Evolutionary conservation across 2,113 vertebrate species (phyloP), one percentile per base, ranked within the genome.

Genomic region (Petroica traversi): DNA sequence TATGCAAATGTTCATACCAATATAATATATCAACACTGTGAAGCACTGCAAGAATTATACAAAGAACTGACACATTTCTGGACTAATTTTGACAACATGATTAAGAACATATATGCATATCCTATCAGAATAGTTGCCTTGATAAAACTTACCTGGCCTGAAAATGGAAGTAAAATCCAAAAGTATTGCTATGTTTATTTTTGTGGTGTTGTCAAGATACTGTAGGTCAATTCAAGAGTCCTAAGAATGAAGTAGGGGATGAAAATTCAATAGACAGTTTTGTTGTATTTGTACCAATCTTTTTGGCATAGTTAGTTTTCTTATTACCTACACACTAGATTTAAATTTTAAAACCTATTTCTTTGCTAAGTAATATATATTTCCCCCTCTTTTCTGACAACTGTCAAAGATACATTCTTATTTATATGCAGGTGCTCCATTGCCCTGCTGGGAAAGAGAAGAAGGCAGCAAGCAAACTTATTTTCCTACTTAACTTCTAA

Each of bases 401-500:
- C 11, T 57, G 22, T 66, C 46, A 88, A 82, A 85, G 63, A 13
- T 43, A 1, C 57, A 16, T n/a, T 58, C 34, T 77, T 92, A 67
- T 38, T 79, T 89, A 59, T 29, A 48, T 26, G 11, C 6, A 54
- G 49, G 23, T 73, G 16, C 24, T 81, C 49, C 19, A 29, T 18
- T 85, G 19, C 8, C 11, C 52, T 75, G 7, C 33, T 88, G 29
- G 51, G 26, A 63, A 71, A 88, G 51, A 13, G 12, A 23, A 23
- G 8, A 96, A 91, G 19, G 23, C 40, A 91, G 24, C 8, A 68
- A 78, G 7, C 2, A 83, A 72, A 38, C 28, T 58, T 88, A 36
- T 80, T 90, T 84, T 84, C 43, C 36, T 51, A 43, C 51, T 76
- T 78, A 78, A 40, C 17, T 93, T 96, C 66, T 84, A 54, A 92